Evolutionary conservation across 2,113 vertebrate genomes (phyloP).

Genomic region (Marcusenius ussheri): DNA sequence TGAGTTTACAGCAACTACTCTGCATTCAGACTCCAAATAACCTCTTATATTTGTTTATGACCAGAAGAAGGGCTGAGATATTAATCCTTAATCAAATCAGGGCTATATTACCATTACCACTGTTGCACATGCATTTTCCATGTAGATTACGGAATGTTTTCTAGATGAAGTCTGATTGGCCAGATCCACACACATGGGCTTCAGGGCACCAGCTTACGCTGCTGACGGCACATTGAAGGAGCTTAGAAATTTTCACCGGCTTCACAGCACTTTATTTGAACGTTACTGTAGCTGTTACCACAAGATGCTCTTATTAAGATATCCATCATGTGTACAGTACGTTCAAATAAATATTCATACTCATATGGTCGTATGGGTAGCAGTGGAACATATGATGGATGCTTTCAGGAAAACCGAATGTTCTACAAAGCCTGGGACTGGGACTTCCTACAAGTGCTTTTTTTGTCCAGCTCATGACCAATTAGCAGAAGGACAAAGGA

Average conservation of each 20-base stretch:
- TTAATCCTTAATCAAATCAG: background rate
- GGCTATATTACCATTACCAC: background rate
- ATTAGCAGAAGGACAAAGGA: conserved; percentile 9
- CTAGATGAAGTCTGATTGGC: background rate
- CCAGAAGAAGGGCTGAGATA: background rate
- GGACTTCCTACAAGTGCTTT: background rate
- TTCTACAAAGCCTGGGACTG: background rate
- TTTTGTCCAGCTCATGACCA: background rate
- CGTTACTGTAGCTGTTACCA: background rate
- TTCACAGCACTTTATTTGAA: background rate
- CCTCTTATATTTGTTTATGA: background rate
- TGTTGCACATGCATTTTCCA: background rate
- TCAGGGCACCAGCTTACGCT: background rate
- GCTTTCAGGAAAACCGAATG: background rate
- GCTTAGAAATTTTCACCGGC: background rate
- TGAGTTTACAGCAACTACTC: background rate
- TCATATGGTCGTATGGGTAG: background rate
- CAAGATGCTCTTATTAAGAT: background rate
- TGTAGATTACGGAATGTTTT: background rate
- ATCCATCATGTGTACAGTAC: background rate
- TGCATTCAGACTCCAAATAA: background rate
- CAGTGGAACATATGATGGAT: background rate
- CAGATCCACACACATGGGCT: background rate
- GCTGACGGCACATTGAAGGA: background rate
- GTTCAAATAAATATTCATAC: background rate